Evolutionary conservation across 2,888 invertebrate species (phyloP), one percentile per base, ranked within the genome.

Genomic region (Dromius quadrimaculatus): DNA sequence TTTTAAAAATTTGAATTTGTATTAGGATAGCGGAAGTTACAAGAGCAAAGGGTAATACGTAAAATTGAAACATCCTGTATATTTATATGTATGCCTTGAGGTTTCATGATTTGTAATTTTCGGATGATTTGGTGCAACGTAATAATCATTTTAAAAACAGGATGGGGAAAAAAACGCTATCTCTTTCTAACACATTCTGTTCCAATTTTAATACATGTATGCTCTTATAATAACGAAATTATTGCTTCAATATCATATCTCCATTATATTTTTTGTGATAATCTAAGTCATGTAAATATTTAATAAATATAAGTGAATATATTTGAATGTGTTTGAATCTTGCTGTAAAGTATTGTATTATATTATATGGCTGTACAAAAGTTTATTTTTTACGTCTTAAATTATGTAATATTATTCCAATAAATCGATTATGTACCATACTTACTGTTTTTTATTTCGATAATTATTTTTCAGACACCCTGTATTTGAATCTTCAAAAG

Each of bases 281-380:
- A 41, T 41, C 41, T 41, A 41, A 41, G 41, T 15, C 41, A 41
- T 54, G 50, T 54, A 54, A 15, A 54, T 54, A 54, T 28, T 15
- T 23, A 13, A 54, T 36, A 2, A 36, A n/a, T 4, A 36, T 3
- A n/a, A 8, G 2, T n/a, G 2, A 2, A 36, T 6, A 36, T 36
- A 36, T 36, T 36, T 36, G n/a, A 36, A 36, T 47, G 47, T 47
- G 23, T 36, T n/a, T 36, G 11, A 36, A 11, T 11, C 9, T 54
- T 54, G 50, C 11, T 54, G 50, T 54, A 54, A 54, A 54, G 23
- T 19, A 54, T 23, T 54, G 50, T 54, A 54, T 54, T 23, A 54
- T 54, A 54, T 11, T 15, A 47, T 47, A 2, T 41, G 11, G 50
- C 23, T 54, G 50, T 54, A 54, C 50, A 54, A 54, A 54, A 54